Percentiles rank a stretch among this genome's conserved stretches.
phyloP scores from a whole-genome alignment of 2,888 invertebrate genomes.

The Melitaea athalia region DNA sequence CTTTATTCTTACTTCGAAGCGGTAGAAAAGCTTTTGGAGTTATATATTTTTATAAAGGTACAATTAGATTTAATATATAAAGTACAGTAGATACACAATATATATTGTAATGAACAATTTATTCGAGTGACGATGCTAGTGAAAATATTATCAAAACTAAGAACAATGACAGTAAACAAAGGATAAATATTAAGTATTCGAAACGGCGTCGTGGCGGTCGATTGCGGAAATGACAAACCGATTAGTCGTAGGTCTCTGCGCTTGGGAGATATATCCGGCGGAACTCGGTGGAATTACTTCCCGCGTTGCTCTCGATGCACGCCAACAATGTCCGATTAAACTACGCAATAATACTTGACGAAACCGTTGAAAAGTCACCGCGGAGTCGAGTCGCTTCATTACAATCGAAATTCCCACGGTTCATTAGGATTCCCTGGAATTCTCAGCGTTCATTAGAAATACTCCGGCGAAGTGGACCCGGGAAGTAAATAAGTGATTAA shows the following conservation, averaged over 20 bases:
- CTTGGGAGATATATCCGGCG: conserved; percentile 74
- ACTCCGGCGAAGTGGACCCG: conserved; percentile 69
- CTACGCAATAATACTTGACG: conserved; percentile 64
- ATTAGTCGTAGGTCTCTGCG: conserved; percentile 73
- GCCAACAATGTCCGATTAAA: conserved; percentile 61
- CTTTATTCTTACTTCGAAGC: background rate
- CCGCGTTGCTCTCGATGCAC: conserved; percentile 60
- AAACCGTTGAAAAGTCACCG: conserved; percentile 42
- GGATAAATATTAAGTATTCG: conserved; percentile 66
- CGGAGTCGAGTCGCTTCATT: conserved; percentile 67
- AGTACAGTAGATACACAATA: too few relatives aligned
- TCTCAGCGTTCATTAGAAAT: conserved; percentile 77
- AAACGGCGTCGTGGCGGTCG: conserved; percentile 62
- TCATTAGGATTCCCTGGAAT: conserved; percentile 76
- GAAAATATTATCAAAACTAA: background rate
- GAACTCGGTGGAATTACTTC: conserved; percentile 73
- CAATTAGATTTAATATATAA: too few relatives aligned
- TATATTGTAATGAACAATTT: background rate
- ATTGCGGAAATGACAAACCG: conserved; percentile 78
- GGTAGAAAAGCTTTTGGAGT: background rate
- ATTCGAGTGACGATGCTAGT: background rate
- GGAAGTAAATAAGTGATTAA: conserved; percentile 81
- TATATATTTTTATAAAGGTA: background rate
- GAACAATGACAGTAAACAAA: conserved; percentile 46
- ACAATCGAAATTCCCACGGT: conserved; percentile 79